A percentile compares a stretch with the other conserved stretches of the same genome.
Conservation (phyloP, 2,113 vertebrate genomes). For the Sinosuthora webbiana region DNA sequence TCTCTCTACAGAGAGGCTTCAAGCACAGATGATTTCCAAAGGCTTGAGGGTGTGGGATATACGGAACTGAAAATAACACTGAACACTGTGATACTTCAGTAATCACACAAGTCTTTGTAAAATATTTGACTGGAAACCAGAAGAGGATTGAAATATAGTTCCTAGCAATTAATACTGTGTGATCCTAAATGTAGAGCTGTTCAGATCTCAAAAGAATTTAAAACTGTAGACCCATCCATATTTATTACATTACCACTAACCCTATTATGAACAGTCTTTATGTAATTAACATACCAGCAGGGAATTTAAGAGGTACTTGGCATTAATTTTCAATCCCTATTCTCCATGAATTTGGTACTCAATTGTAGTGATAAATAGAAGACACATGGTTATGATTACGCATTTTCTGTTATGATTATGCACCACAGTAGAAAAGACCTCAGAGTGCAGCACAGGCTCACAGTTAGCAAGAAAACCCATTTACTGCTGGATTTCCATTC, state of each 20-base stretch:
- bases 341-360: slow-evolving; percentile 35
- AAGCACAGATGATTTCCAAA: slow-evolving; percentile 13
- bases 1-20: slow-evolving; percentile 10
- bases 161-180: background rate
- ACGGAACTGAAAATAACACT: background rate
- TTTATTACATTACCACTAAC: slow-evolving; percentile 59
- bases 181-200: background rate
- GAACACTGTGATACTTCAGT: background rate
- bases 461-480: background rate
- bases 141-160: background rate
- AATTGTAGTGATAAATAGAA: slow-evolving; percentile 49
- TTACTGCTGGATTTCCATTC: background rate
- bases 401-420: background rate
- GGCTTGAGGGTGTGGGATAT: background rate
- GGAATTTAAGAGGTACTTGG: slow-evolving; percentile 58
- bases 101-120: background rate
- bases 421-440: background rate
- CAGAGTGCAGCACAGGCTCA: background rate
- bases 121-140: background rate
- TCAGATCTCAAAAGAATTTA: slow-evolving; percentile 45
- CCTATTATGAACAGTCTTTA: slow-evolving; percentile 50
- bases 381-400: background rate
- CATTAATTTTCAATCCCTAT: slow-evolving; percentile 52
- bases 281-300: slow-evolving; percentile 56
- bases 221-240: slow-evolving; percentile 37